Evolutionary conservation across 2,113 vertebrate species (phyloP).

Genomic region (Callocephalon fimbriatum): DNA sequence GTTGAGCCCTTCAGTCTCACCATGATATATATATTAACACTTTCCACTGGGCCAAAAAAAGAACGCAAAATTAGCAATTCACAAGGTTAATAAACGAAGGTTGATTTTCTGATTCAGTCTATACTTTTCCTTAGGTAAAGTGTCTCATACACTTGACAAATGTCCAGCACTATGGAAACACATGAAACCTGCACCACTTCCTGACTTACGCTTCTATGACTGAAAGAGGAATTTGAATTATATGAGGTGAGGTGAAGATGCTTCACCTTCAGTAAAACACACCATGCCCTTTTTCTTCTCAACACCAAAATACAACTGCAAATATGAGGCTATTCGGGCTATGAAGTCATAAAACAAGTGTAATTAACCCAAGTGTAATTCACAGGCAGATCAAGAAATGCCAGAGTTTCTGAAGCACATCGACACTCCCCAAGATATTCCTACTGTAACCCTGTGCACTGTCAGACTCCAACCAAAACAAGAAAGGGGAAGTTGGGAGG

Average conservation of each 20-base stretch:
- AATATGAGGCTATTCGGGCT: background rate
- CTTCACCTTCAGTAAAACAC: background rate
- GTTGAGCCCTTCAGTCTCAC: background rate
- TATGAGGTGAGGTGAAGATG: slow-evolving; percentile 6
- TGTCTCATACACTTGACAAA: background rate
- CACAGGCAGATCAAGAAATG: background rate
- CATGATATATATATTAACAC: background rate
- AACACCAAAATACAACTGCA: background rate
- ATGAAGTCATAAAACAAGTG: background rate
- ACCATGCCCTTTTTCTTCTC: slow-evolving; percentile 12
- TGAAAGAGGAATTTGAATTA: slow-evolving; percentile 18
- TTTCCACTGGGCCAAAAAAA: background rate
- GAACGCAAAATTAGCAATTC: background rate
- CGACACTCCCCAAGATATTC: background rate
- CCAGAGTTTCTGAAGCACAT: background rate
- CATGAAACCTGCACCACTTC: background rate
- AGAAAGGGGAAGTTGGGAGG: slow-evolving; percentile 19
- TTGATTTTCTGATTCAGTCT: background rate
- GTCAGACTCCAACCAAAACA: background rate
- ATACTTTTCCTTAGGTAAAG: background rate
- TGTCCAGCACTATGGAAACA: background rate
- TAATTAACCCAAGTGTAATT: background rate
- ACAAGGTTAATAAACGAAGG: background rate
- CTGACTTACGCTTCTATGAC: background rate
- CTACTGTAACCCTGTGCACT: background rate